Percentiles rank a stretch among this genome's conserved stretches.
These are phyloP conservation scores for Xestia sexstrigata DNA, from an alignment of 2,888 invertebrate species.

Conservation along the genomic window DNA sequence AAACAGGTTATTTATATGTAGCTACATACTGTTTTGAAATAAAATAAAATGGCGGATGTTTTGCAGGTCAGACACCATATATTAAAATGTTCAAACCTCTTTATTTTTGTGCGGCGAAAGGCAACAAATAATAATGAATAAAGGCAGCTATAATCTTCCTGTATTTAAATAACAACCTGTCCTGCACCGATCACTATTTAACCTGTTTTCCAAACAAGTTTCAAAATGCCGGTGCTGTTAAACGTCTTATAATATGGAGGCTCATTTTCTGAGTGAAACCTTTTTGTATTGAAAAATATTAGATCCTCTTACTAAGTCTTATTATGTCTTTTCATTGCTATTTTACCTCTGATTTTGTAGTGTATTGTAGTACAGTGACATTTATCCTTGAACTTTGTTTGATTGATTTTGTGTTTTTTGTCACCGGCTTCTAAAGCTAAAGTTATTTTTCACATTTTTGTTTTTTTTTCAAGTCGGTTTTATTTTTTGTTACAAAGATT, in stretches of 20 bases:
- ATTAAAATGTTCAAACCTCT: background rate
- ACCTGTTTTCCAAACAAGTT: conserved; percentile 39
- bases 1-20: background rate
- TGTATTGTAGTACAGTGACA: background rate
- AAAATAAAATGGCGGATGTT: background rate
- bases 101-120: background rate
- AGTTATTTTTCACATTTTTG: no score
- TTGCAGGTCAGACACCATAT: background rate
- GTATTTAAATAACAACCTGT: conserved; percentile 1
- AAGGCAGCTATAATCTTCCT: conserved; percentile 5
- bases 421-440: no score
- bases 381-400: no score
- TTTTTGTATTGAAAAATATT: no score
- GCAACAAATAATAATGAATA: background rate
- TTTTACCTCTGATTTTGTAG: background rate
- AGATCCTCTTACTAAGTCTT: no score
- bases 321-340: background rate
- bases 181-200: background rate
- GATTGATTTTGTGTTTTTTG: no score
- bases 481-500: no score
- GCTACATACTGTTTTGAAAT: background rate
- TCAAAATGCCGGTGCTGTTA: background rate
- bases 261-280: background rate
- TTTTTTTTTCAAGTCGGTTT: no score
- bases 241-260: background rate